These are phyloP conservation scores for Himalopsyche tibetana DNA, from an alignment of 2,888 invertebrate genomes.

Conservation along the genomic window DNA sequence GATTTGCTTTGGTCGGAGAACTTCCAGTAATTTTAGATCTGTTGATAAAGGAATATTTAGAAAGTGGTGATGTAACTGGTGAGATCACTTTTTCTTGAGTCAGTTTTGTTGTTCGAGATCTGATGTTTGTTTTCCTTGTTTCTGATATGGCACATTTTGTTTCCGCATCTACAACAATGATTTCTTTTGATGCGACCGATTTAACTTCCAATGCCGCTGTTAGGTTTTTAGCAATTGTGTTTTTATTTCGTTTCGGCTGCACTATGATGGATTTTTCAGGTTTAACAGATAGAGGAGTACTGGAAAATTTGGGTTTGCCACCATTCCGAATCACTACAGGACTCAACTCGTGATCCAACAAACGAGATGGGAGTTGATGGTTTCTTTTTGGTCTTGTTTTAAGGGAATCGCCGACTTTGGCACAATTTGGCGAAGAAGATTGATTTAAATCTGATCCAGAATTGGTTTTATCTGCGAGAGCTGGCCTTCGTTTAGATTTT, in stretches of 20 bases:
- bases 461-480: constrained; percentile 62
- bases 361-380: constrained; percentile 71
- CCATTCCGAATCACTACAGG: constrained; percentile 67
- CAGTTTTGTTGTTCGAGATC: neutral
- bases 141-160: neutral
- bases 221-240: neutral
- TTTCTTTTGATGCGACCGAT: neutral
- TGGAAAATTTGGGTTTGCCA: constrained; percentile 53
- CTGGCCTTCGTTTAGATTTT: constrained; percentile 52
- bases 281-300: constrained; percentile 56
- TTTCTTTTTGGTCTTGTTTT: constrained; percentile 70
- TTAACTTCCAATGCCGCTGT: neutral
- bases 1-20: neutral
- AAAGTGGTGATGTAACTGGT: neutral
- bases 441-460: constrained; percentile 59
- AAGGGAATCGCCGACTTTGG: neutral
- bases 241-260: neutral
- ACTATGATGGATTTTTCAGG: neutral
- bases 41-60: constrained; percentile 11
- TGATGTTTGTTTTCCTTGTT: neutral
- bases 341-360: constrained; percentile 72
- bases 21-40: neutral
- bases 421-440: constrained; percentile 41
- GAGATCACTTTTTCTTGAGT: neutral
- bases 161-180: neutral